These are phyloP conservation scores for Bolinopsis microptera DNA, from an alignment of 37 sponge, comb jelly and placozoan species.

Conservation along the genomic window DNA sequence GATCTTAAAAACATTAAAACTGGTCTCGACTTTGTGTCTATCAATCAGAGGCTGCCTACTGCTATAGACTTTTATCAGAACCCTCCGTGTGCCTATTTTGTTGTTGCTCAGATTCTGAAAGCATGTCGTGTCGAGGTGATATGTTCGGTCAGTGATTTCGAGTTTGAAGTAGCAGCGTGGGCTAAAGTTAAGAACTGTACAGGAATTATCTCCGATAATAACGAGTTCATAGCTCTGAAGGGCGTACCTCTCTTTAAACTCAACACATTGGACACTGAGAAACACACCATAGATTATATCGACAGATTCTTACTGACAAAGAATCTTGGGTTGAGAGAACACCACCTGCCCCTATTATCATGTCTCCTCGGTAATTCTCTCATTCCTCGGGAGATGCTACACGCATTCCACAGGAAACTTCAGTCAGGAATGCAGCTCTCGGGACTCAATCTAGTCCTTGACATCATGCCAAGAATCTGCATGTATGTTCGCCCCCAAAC, in stretches of 20 bases:
- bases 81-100: slow-evolving; percentile 25
- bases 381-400: neutral
- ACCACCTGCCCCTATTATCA: neutral
- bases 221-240: slow-evolving; percentile 4
- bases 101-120: neutral
- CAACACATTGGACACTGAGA: neutral
- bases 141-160: slow-evolving; percentile 20
- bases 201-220: neutral
- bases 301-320: neutral
- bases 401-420: neutral
- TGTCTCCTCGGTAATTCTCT: slow-evolving; percentile 27
- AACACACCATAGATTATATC: neutral
- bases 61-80: slow-evolving; percentile 24
- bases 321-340: slow-evolving; percentile 8
- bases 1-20: neutral
- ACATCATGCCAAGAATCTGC: slow-evolving; percentile 38
- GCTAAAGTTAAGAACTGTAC: slow-evolving; percentile 28
- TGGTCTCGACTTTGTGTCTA: slow-evolving; percentile 29
- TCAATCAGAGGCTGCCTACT: slow-evolving; percentile 12
- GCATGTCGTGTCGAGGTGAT: neutral
- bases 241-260: neutral
- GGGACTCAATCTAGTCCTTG: neutral
- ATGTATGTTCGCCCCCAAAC: slow-evolving; percentile 56
- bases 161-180: slow-evolving; percentile 50
- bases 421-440: neutral